Evolutionary conservation across 2,888 invertebrate species (phyloP), one percentile per base, ranked within the genome.

Genomic region (Apamea epomidion): DNA sequence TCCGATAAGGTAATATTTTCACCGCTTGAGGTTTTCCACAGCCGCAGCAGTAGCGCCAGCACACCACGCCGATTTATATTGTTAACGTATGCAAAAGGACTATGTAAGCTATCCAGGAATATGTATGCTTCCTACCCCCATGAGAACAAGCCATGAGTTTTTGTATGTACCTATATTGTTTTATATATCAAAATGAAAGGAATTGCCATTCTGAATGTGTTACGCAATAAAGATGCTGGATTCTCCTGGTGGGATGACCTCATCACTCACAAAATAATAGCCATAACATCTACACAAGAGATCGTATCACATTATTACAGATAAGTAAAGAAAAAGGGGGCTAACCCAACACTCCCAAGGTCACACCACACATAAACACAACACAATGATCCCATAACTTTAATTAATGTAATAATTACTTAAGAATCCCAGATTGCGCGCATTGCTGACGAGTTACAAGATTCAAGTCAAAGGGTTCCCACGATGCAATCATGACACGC

Each of bases 331-430:
- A 37, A 67, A 58, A 72, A 60, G 29, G n/a, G 37, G 32, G 16
- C 48, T 8, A 4, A 62, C 42, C 45, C 67, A 72, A 69, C 58
- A 72, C 6, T 16, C n/a, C 42, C 76, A 85, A 82, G 82, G 82
- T 65, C 76, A 74, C 42, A 62, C 12, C 76, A 74, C 42, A 62
- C 12, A 76, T 45, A 68, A 74, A 48, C 67, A 81, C 54, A 72
- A 65, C 42, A 82, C 81, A 83, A 87, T 81, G 77, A 74, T 82
- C 79, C 73, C 75, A 78, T 80, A 78, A 64, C 76, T 72, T 76
- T 69, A 78, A 84, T 84, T 58, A 82, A 80, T 74, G 74, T 45
- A 62, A 69, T 75, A 77, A 82, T 72, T 77, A 77, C 85, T 25
- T 62, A 65, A 67, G 48, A 69, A 48, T 69, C 72, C 18, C 14